Base-by-base conservation (phyloP, 2,797 vertebrate species). In the Alosa sapidissima region DNA sequence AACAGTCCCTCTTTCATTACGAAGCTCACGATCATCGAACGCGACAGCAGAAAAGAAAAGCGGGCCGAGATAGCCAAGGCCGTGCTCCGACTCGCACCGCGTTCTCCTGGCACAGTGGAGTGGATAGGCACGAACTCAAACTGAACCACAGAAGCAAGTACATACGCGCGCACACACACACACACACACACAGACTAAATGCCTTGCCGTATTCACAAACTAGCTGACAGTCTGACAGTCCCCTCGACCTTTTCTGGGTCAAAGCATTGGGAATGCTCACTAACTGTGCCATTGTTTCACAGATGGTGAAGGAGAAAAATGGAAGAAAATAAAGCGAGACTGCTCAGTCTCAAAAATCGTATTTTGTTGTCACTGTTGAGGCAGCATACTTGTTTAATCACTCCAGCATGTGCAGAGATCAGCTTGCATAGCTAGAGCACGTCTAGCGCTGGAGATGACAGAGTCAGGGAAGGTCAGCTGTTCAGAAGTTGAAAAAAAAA, bases 271-370 rank as follows among this genome's bases (percentile, higher is more conserved):
- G 5, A 58, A 41, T 10, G 52, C 21, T 83, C 48, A 10, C 55
- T 89, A 91, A 92, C 91, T 88, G 87, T 90, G 92, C 91, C 90
- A 89, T 85, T 92, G 91, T 92, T 90, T 92, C 86, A 78, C 82
- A 68, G 65, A 82, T 85, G 58, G 36, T 21, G 52, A 91, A 93
- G 93, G 94, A 92, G 91, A 9, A 45, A 19, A 21, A 41, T 8
- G 91, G 91, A 81, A 10, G 45, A 91, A 90, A 41, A 91, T 90
- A 89, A 92, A 93, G 90, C 89, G 91, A 91, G 90, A 92, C 36
- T 78, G 89, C 90, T 88, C 52, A 86, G 86, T 81, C 88, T 91
- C 91, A 91, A 68, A 90, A 84, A 84, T 85, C 51, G 65, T 60
- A 87, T 19, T 47, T 41, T 87, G 84, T 89, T 91, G 81, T 85